Evolutionary conservation across 1,140 invertebrate species (phyloP).

Genomic region (Lordiphosa stackelbergi): DNA sequence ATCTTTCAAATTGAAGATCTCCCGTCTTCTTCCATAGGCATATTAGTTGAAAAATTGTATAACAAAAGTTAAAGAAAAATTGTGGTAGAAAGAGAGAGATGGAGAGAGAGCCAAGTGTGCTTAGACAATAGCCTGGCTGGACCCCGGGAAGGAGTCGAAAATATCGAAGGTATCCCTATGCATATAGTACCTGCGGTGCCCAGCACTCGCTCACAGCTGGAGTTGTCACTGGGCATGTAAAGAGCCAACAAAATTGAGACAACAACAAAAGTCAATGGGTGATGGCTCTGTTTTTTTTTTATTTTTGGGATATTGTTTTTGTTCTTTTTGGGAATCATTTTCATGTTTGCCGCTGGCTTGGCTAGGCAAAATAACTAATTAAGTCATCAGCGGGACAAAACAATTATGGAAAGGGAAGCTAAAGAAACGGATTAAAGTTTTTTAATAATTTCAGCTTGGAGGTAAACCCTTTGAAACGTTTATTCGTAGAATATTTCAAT

Average conservation of each 20-base stretch:
- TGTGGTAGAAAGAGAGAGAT: constrained; percentile 13
- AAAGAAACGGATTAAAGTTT: constrained; percentile 4
- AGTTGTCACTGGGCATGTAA: constrained; percentile 77
- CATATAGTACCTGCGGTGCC: constrained; percentile 60
- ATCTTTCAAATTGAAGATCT: constrained; percentile 52
- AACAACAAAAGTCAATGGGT: constrained; percentile 42
- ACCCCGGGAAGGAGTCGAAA: constrained; percentile 35
- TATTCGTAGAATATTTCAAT: too few species aligned
- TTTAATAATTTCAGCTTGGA: neutral
- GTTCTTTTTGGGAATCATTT: constrained; percentile 35
- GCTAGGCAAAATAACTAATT: constrained; percentile 54
- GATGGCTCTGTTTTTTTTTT: constrained; percentile 53
- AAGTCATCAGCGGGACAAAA: constrained; percentile 61
- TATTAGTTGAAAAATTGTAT: constrained; percentile 73
- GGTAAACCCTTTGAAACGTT: too few species aligned
- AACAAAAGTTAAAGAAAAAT: constrained; percentile 71
- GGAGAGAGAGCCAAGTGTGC: constrained; percentile 43
- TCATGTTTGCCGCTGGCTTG: constrained; percentile 57
- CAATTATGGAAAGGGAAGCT: constrained; percentile 33
- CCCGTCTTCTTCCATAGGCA: constrained; percentile 20
- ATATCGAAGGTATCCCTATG: constrained; percentile 30
- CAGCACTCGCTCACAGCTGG: constrained; percentile 62
- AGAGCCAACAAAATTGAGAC: constrained; percentile 63
- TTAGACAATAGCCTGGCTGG: constrained; percentile 61
- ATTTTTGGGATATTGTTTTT: constrained; percentile 15